Conservation (phyloP, 2,888 invertebrate genomes). For the Pantelozetes paolii region DNA sequence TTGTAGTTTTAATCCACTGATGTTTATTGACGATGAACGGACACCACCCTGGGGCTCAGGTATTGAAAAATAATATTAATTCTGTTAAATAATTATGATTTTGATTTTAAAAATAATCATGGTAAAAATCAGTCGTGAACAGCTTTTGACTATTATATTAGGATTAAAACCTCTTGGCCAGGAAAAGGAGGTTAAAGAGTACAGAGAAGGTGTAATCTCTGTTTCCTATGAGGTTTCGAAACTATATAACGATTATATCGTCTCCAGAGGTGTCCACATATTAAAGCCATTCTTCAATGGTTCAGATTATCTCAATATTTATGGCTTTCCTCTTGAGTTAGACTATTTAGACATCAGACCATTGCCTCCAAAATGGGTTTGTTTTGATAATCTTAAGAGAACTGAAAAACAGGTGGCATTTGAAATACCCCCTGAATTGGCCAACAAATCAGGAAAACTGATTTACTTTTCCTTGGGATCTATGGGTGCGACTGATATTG, state of each 20-base stretch:
- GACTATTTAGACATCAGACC: neutral
- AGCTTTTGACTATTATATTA: neutral
- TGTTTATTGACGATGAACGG: neutral
- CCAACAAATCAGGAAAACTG: no score
- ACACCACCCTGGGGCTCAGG: neutral
- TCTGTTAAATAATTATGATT: neutral
- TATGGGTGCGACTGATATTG: no score
- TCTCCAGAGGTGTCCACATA: neutral
- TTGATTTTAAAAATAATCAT: no score
- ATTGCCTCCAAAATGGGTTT: neutral
- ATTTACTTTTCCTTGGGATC: no score
- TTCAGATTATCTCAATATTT: neutral
- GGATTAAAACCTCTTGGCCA: neutral
- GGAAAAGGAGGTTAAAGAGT: neutral
- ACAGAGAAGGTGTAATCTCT: neutral
- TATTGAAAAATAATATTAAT: neutral
- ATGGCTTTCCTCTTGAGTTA: conserved; percentile 11
- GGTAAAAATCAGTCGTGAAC: no score
- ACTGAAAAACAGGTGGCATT: neutral
- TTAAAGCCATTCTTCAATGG: neutral
- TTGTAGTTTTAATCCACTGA: conserved; percentile 18
- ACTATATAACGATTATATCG: neutral
- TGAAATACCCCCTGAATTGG: neutral
- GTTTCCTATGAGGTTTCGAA: neutral
- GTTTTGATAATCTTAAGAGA: neutral